Percentiles rank a stretch among this genome's conserved stretches.
Evolutionary conservation across 2,113 vertebrate genomes (phyloP).

Genomic region (Stigmatopora nigra): DNA sequence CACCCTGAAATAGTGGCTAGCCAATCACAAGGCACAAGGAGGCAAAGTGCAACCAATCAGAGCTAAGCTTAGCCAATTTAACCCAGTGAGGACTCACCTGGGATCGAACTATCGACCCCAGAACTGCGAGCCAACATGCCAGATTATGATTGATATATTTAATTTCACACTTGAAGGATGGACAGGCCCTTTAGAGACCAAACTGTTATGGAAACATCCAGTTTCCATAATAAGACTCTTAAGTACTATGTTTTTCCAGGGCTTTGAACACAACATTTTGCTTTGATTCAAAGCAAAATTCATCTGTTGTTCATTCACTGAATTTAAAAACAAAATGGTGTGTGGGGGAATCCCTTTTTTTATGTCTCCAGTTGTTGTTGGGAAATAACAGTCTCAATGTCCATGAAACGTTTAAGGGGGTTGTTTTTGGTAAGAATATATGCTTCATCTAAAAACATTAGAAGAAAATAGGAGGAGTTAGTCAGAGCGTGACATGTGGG

Average conservation of each 20-base stretch:
- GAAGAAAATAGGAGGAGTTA: slow-evolving; percentile 24
- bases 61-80: too few relatives aligned
- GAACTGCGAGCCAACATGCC: too few relatives aligned
- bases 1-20: too few relatives aligned
- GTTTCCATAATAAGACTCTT: neutral
- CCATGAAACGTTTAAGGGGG: neutral
- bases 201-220: neutral
- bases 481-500: slow-evolving; percentile 51
- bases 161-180: neutral
- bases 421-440: neutral
- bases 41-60: too few relatives aligned
- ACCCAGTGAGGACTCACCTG: too few relatives aligned
- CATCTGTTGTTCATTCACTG: neutral
- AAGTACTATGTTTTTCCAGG: too few relatives aligned
- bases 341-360: slow-evolving; percentile 35
- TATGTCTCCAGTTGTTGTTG: slow-evolving; percentile 18
- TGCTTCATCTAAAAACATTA: neutral
- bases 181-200: neutral
- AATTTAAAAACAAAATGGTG: too few relatives aligned
- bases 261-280: neutral
- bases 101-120: too few relatives aligned
- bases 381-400: slow-evolving; percentile 8
- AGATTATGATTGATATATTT: neutral
- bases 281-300: neutral
- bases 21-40: too few relatives aligned